These are phyloP conservation scores for Boloria selene DNA, from an alignment of 2,888 invertebrate species.

Conservation along the genomic window DNA sequence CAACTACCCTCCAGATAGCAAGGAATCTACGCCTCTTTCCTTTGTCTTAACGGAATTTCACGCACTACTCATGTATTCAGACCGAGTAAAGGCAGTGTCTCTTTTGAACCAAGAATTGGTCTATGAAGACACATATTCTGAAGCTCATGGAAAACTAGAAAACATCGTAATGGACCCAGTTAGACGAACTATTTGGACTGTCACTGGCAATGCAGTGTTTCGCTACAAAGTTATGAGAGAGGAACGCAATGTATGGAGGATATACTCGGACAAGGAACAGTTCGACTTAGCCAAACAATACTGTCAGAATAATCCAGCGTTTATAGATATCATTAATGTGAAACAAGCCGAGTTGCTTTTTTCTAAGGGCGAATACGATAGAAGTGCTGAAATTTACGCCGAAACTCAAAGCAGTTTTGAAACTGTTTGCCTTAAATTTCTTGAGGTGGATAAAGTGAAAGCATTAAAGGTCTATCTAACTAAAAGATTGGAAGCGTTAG, in stretches of 20 bases:
- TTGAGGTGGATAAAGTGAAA: conserved; percentile 89
- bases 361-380: conserved; percentile 87
- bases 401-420: conserved; percentile 96
- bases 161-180: conserved; percentile 91
- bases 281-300: conserved; percentile 94
- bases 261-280: conserved; percentile 92
- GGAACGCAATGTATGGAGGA: conserved; percentile 93
- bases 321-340: conserved; percentile 91
- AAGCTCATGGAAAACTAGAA: conserved; percentile 89
- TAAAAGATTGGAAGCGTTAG: conserved; percentile 89
- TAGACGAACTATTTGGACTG: conserved; percentile 92
- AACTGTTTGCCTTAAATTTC: conserved; percentile 95
- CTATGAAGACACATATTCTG: conserved; percentile 92
- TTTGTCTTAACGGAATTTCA: conserved; percentile 96
- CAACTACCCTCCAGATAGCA: conserved; percentile 66
- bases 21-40: conserved; percentile 83
- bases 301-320: conserved; percentile 90
- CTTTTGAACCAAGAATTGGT: conserved; percentile 92
- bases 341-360: conserved; percentile 95
- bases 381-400: conserved; percentile 94
- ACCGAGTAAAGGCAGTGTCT: conserved; percentile 92
- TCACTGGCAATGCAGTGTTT: conserved; percentile 92
- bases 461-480: conserved; percentile 94
- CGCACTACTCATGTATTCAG: conserved; percentile 90
- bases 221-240: conserved; percentile 92